Base-by-base conservation (phyloP, 1,140 invertebrate genomes). In the Heliconius nattereri region DNA sequence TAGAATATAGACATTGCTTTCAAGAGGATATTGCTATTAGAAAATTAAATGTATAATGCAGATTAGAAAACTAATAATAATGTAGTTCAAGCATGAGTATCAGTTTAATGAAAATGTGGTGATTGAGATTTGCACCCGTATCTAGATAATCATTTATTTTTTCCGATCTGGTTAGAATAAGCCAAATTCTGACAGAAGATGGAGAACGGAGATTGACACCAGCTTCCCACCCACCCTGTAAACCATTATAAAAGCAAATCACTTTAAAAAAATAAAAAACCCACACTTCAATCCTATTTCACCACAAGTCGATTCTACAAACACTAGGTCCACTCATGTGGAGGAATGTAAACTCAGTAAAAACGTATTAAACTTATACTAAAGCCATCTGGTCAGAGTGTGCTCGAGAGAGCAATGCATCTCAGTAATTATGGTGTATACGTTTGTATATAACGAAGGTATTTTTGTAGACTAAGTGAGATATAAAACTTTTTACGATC, bases 291-390 rank as follows among this genome's bases (percentile, higher is more conserved):
- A 23, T 57, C n/a, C 54, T n/a, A 9, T 57, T n/a, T 8, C 20
- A 3, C 11, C n/a, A 57, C 54, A 23, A 57, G 3, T 16, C 60
- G 11, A 66, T 66, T 66, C 60, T 13, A 7, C 60, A 66, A 66
- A 5, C 11, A 66, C 60, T 13, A 13, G 2, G 60, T 29, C 29
- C 19, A 57, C n/a, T 29, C 6, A 66, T 29, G 23, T 23, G 11
- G 13, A 66, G 23, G 11, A 26, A 66, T 16, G 26, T 66, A 29
- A 26, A 26, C 60, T 66, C 60, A 7, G 80, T 81, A 83, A 81
- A 82, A 85, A 71, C 75, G 76, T 83, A 80, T 83, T 85, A 85
- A 85, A 85, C 73, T 85, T 81, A 80, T 81, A 83, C 54, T 77
- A 71, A 78, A 81, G 72, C 78, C 76, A 82, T 83, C 81, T 49